Evolutionary conservation across 2,113 vertebrate species (phyloP), one percentile per base, ranked within the genome.

Genomic region (Diadophis punctatus): DNA sequence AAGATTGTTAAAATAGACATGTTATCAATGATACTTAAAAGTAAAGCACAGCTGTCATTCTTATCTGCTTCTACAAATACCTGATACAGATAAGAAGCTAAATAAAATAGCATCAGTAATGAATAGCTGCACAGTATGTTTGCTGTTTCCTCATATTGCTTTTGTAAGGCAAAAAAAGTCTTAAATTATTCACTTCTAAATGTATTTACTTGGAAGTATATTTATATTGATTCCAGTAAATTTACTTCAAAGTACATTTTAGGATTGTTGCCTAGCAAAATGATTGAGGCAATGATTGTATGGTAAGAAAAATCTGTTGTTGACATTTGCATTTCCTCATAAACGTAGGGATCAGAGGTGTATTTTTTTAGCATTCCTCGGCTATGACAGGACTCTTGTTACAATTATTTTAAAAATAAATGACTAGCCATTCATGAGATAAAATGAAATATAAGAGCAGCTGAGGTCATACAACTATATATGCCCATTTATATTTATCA

Each of bases 41-140:
- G 94, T 94, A 96, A 96, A 96, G 94, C 94, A 95, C 90, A 51
- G 93, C 92, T 96, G 92, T 94, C 95, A 90, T 96, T 95, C 60
- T 95, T 95, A 90, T 95, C 52, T 89, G 95, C 94, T 95, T 96
- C 96, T 96, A 94, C 95, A 97, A 97, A 96, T 96, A 97, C 94
- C 95, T 97, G 95, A 95, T 92, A 94, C 95, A 95, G 95, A 96
- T 97, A 97, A 97, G 95, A 95, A 97, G 95, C 95, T 96, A 97
- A 97, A 97, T 97, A 96, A 96, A 97, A 96, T 92, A 96, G 91
- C 94, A 95, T 95, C 95, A 95, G 94, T 96, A 96, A 96, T 96
- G 98, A 97, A 96, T 97, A 97, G 96, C 95, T 96, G 91, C 74
- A 93, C 96, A 95, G 96, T 96, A 96, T 96, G 95, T 97, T 97